Evolutionary conservation across 1,140 invertebrate species (phyloP), one percentile per base, ranked within the genome.

Genomic region (Drosophila kanapiae): DNA sequence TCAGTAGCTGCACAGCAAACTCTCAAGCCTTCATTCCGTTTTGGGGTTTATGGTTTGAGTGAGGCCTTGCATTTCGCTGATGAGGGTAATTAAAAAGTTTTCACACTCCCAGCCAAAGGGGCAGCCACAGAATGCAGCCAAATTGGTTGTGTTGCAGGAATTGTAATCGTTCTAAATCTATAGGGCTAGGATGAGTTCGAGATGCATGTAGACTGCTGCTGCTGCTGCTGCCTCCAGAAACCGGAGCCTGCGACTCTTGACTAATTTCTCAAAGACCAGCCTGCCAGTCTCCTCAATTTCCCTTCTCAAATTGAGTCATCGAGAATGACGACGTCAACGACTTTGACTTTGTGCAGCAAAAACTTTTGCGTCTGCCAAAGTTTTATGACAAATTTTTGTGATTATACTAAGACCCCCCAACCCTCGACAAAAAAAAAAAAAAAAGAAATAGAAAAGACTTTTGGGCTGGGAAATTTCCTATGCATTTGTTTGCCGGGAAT

Each of bases 81-180:
- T 87, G 83, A 83, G 84, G 84, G 84, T 87, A 87, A 87, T 87
- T 87, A 88, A 88, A 87, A 87, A 87, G 76, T 87, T 87, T 80
- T 70, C 60, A 57, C 74, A 62, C 71, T 31, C 53, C 33, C 69
- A 13, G 47, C 13, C 9, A 35, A 45, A 23, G 48, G 29, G 47
- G 27, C 61, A 62, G 61, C 62, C 78, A 23, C 75, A 81, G 69
- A 76, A 59, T 81, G 78, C 78, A 81, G 51, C 43, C 62, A 63
- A 74, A 63, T 78, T 48, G 75, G 33, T 47, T 71, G 75, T 63
- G 54, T 58, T 63, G 51, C 56, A 43, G 42, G 47, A 37, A 48
- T 51, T 33, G 60, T 78, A 78, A 85, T 85, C 67, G 63, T 23
- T 67, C 51, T 45, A 33, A 56, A 85, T 67, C 78, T 72, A 61